phyloP scores from a whole-genome alignment of 1,140 invertebrate species.

The Heterodera carotae region DNA sequence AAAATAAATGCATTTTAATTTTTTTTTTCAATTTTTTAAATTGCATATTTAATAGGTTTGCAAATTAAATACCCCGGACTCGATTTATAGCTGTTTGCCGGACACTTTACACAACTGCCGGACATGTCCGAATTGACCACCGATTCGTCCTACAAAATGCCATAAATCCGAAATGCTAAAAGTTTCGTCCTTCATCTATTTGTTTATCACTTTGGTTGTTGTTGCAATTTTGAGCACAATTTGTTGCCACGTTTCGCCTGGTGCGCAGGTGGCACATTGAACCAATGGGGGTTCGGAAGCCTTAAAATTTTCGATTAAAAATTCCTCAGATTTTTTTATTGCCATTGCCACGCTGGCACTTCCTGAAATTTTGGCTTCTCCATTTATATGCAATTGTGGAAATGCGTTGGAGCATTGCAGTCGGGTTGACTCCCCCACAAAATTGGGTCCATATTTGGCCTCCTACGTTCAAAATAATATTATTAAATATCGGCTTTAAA shows the following conservation, averaged over 20 bases:
- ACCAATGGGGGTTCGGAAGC: slow-evolving; percentile 10
- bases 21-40: no score
- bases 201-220: slow-evolving; percentile 13
- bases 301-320: background rate
- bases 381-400: slow-evolving; percentile 12
- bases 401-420: slow-evolving; percentile 8
- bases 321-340: background rate
- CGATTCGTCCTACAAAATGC: slow-evolving; percentile 5
- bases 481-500: background rate
- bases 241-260: slow-evolving; percentile 21
- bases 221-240: slow-evolving; percentile 6
- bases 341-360: slow-evolving; percentile 7
- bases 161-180: background rate
- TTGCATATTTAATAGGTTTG: background rate
- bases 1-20: no score
- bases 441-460: background rate
- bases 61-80: background rate
- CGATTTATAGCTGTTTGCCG: slow-evolving; percentile 24
- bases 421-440: slow-evolving; percentile 14
- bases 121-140: slow-evolving; percentile 11
- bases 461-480: slow-evolving; percentile 5
- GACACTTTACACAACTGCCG: slow-evolving; percentile 26
- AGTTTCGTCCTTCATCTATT: background rate
- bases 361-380: background rate
- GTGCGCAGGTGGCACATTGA: slow-evolving; percentile 20